phyloP scores from a whole-genome alignment of 2,113 vertebrate species.

The Saguinus midas region DNA sequence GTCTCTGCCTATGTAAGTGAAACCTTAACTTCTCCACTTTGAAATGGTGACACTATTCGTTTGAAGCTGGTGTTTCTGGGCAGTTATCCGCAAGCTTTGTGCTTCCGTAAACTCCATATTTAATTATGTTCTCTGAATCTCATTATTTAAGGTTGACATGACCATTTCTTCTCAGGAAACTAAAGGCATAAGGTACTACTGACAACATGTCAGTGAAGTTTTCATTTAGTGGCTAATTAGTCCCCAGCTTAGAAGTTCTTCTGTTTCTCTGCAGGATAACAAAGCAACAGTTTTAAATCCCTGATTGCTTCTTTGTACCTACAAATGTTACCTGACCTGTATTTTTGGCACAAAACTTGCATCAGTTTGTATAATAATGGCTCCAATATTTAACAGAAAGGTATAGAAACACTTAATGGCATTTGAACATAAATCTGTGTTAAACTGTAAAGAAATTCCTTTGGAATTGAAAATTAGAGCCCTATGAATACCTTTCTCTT shows the following conservation, averaged over 20 bases:
- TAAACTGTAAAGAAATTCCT: conserved; percentile 73
- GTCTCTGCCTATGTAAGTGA: not conserved
- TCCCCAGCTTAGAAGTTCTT: conserved; percentile 65
- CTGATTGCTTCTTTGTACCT: conserved; percentile 74
- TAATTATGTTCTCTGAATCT: not conserved
- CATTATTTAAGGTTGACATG: not conserved
- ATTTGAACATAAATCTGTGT: conserved; percentile 76
- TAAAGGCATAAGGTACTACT: conserved; percentile 61
- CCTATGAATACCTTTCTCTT: conserved; percentile 74
- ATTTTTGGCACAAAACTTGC: conserved; percentile 69
- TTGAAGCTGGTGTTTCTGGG: not conserved
- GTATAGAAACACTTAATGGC: conserved; percentile 74
- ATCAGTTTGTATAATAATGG: conserved; percentile 71
- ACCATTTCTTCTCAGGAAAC: conserved; percentile 72
- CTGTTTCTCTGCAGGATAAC: conserved; percentile 60
- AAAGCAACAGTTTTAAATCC: conserved; percentile 79
- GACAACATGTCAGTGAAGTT: conserved; percentile 70
- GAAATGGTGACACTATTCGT: not conserved
- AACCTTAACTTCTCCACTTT: not conserved
- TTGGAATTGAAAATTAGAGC: conserved; percentile 77
- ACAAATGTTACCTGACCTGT: conserved; percentile 73
- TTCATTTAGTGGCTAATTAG: conserved; percentile 69
- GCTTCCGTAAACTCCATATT: not conserved
- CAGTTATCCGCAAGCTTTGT: not conserved
- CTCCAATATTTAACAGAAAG: conserved; percentile 68